Evolutionary conservation across 2,113 vertebrate species (phyloP).

Genomic region (Toxotes jaculatrix): DNA sequence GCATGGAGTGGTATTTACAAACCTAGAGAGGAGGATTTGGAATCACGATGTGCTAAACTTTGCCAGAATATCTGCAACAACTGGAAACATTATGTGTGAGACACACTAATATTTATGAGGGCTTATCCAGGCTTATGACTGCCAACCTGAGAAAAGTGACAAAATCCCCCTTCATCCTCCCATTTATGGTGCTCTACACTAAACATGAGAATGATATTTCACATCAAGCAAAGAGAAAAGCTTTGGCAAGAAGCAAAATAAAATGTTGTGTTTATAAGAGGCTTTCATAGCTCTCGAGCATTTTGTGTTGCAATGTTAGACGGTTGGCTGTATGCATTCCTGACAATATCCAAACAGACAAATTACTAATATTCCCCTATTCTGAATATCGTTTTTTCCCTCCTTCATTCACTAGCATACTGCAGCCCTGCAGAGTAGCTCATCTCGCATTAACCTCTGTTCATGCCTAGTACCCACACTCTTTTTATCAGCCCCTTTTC

Average conservation of each 20-base stretch:
- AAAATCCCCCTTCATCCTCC: conserved; percentile 79
- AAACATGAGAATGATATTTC: conserved; percentile 69
- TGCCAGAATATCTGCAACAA: conserved; percentile 61
- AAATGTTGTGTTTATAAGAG: conserved; percentile 59
- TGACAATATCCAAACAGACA: conserved; percentile 30
- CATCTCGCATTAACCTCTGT: conserved; percentile 69
- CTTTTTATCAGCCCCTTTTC: conserved; percentile 52
- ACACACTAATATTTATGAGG: conserved; percentile 77
- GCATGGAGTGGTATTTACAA: conserved; percentile 45
- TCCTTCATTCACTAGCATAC: conserved; percentile 43
- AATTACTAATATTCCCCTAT: conserved; percentile 31
- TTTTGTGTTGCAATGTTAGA: conserved; percentile 41
- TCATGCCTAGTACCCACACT: conserved; percentile 54
- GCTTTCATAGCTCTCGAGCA: conserved; percentile 55
- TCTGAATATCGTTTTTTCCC: conserved; percentile 38
- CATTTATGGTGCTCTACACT: conserved; percentile 63
- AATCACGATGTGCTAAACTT: conserved; percentile 46
- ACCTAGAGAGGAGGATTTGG: conserved; percentile 46
- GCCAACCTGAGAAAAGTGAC: conserved; percentile 75
- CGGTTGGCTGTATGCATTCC: conserved; percentile 39
- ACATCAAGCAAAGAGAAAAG: conserved; percentile 60
- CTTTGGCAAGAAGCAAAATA: conserved; percentile 54
- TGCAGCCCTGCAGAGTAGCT: conserved; percentile 66
- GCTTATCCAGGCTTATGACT: conserved; percentile 77
- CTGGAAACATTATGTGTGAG: conserved; percentile 68